Evolutionary conservation across 2,888 invertebrate species (phyloP), one percentile per base, ranked within the genome.

Genomic region (Epiperipatus broadwayi): DNA sequence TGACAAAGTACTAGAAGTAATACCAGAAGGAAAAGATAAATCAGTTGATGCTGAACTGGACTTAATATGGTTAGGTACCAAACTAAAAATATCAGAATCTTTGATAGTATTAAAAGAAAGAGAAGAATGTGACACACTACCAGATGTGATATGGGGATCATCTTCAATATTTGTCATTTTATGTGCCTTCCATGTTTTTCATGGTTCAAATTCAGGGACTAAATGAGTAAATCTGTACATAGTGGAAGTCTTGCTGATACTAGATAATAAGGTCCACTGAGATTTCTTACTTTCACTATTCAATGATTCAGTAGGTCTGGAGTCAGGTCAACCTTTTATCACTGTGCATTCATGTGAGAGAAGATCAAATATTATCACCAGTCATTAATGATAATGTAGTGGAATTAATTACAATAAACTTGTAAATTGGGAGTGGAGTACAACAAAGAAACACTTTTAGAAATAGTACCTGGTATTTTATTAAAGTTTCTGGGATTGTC

Each of bases 181-280:
- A 54, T 71, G 71, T 49, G 83, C 84, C 78, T 85, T 87, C 91
- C 91, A 93, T 42, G 89, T 89, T 61, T 91, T 89, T 53, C 93
- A 93, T 48, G 93, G 93, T 63, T 91, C 87, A 64, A 93, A 93
- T 69, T 93, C 91, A 44, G 87, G 87, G 58, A 91, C 87, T 53
- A 87, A 70, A 64, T 85, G 84, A 52, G 73, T 72, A 56, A 77
- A 75, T 31, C 73, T 72, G 40, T 73, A 71, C 37, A 66, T 41
- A 8, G 30, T 37, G 4, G 36, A 67, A 15, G 40, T 41, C n/a
- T 45, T 30, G 12, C 41, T 41, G 49, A 63, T 62, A 50, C 67
- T 61, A 49, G 73, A 66, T 19, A 43, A 21, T 7, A 36, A 37
- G 45, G 76, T 73, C 75, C 81, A 80, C 31, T 49, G 52, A 56